A percentile compares a stretch with the other conserved stretches of the same genome.
phyloP scores from a whole-genome alignment of 2,797 vertebrate species.

The Smutsia temminckii region DNA sequence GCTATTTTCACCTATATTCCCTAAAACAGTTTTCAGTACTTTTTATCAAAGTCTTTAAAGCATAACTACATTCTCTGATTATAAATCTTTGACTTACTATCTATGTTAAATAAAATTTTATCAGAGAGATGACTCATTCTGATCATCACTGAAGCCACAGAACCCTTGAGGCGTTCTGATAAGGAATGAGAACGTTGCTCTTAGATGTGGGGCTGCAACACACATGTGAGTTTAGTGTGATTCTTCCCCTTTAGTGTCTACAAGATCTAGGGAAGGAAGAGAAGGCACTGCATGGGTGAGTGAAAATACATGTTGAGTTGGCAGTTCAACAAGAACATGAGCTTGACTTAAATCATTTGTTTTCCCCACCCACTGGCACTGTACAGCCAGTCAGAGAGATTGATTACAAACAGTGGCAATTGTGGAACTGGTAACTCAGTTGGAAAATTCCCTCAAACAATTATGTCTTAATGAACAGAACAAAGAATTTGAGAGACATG shows the following conservation, averaged over 20 bases:
- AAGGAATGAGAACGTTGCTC: not conserved
- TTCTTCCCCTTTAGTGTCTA: not conserved
- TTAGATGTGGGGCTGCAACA: not conserved
- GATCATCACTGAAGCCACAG: not conserved
- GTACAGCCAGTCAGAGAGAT: not conserved
- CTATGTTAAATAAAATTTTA: slow-evolving; percentile 18
- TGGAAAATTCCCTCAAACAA: slow-evolving; percentile 43
- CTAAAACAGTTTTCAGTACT: not conserved
- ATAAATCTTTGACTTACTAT: not conserved
- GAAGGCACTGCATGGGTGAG: not conserved
- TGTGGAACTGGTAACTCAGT: not conserved
- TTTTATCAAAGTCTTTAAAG: not conserved
- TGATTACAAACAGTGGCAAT: not conserved
- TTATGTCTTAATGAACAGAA: not conserved
- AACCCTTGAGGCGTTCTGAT: not conserved
- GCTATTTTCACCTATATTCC: not conserved
- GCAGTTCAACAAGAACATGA: not conserved
- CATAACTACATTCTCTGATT: not conserved
- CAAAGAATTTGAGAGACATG: not conserved
- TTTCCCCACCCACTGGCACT: not conserved
- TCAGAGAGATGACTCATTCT: not conserved
- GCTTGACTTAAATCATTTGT: not conserved
- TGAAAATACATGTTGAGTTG: not conserved
- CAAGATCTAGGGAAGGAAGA: not conserved
- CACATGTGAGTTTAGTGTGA: not conserved